Conservation (phyloP, 2,797 vertebrate genomes). For the Morelia viridis region DNA sequence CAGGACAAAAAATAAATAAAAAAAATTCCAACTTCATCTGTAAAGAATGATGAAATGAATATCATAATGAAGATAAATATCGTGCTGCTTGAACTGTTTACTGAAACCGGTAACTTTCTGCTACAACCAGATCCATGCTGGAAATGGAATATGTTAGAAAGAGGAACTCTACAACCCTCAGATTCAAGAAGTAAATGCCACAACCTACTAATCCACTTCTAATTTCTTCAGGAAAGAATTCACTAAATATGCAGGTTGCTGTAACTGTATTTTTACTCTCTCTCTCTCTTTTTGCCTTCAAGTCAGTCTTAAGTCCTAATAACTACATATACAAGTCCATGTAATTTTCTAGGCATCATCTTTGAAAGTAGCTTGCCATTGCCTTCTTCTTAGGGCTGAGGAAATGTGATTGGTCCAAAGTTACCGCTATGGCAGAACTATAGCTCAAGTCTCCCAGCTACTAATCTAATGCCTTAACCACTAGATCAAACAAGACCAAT, state of each 20-base stretch:
- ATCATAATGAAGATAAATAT: constrained; percentile 25
- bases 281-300: background rate
- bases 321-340: background rate
- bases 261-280: background rate
- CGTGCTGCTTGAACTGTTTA: background rate
- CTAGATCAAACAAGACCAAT: background rate
- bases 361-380: background rate
- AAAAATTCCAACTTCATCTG: background rate
- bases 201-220: too few species aligned
- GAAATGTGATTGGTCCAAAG: background rate
- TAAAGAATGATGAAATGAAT: constrained; percentile 39
- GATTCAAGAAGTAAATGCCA: background rate
- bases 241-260: background rate
- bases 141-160: fast-evolving
- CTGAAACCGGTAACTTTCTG: background rate
- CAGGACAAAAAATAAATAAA: constrained; percentile 9
- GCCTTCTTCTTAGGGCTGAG: background rate
- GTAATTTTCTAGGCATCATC: background rate
- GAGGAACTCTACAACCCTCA: background rate
- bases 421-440: background rate
- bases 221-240: background rate
- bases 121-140: background rate
- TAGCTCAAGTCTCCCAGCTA: background rate
- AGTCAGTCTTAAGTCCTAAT: background rate
- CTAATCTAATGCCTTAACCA: background rate